Evolutionary conservation across 2,888 invertebrate genomes (phyloP).

Genomic region (Drosophila birchii): DNA sequence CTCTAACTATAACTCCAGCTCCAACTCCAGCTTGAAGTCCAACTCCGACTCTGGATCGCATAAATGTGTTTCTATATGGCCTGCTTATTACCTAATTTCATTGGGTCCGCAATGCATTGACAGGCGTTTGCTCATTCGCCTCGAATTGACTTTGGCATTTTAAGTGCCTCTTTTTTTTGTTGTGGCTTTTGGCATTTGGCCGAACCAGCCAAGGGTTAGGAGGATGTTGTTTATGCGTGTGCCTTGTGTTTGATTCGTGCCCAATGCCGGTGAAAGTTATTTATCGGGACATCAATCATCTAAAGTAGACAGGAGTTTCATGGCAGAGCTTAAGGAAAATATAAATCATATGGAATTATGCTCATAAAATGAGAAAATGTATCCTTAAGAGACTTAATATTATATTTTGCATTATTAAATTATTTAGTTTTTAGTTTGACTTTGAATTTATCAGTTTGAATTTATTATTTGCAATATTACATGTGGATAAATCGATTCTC

Average conservation of each 20-base stretch:
- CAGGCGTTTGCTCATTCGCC: slow-evolving; percentile 43
- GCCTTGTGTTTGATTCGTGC: slow-evolving; percentile 31
- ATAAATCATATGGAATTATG: slow-evolving; percentile 19
- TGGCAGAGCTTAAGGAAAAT: slow-evolving; percentile 10
- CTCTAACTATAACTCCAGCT: slow-evolving; percentile 27
- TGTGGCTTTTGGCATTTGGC: slow-evolving; percentile 59
- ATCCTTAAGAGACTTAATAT: too few relatives aligned
- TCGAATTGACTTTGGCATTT: slow-evolving; percentile 64
- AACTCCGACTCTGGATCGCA: slow-evolving; percentile 40
- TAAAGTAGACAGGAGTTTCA: slow-evolving; percentile 19
- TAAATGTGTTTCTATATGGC: slow-evolving; percentile 69
- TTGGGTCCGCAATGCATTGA: slow-evolving; percentile 56
- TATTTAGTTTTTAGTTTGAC: too few relatives aligned
- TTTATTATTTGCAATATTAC: too few relatives aligned
- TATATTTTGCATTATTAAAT: too few relatives aligned
- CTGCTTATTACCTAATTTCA: slow-evolving; percentile 78
- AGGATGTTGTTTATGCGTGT: slow-evolving; percentile 42
- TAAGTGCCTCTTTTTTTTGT: slow-evolving; percentile 55
- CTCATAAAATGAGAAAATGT: neutral
- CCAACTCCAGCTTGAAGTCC: slow-evolving; percentile 12
- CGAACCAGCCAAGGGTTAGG: slow-evolving; percentile 69
- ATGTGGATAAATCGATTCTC: too few relatives aligned
- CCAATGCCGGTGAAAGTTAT: slow-evolving; percentile 28
- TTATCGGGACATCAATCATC: slow-evolving; percentile 32
- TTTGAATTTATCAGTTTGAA: too few relatives aligned